Base-by-base conservation (phyloP, 30 jellyfish, hydroid and myxozoan genomes). In the Chrysaora quinquecirrha region DNA sequence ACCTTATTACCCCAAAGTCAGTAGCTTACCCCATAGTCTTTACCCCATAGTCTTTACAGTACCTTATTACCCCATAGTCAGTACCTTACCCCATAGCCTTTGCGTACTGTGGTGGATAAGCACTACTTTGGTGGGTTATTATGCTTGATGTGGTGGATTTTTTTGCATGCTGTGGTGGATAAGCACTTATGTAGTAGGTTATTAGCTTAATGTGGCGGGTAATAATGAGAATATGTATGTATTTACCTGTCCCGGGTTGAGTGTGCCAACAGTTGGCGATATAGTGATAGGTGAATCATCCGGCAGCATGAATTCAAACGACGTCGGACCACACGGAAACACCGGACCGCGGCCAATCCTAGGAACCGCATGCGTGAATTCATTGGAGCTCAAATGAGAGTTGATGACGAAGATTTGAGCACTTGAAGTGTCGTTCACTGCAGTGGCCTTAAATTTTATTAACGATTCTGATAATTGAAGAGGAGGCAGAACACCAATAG, bases 271-370 rank as follows among this genome's bases (percentile, higher is more conserved):
- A 0, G 91, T 34, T 64, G 99, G 99, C 34, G 99, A 82, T 1
- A 94, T 56, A 20, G 94, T 34, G 49, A 94, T 61, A 7, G 99
- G 97, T 3, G 67, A 0, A 35, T 84, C 72, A 14, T 68, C 77
- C 2, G 97, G 96, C 6, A 81, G 83, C 10, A 79, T 66, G 71
- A 94, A 94, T 27, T 94, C 89, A 81, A 87, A 94, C 30, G 96
- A 80, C 24, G 97, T 93, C 21, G 96, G 96, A 6, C 98, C 98
- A 30, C 82, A 96, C 18, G 98, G 98, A 61, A 93, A 93, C 47
- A 87, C 80, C 19, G 86, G 90, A 2, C 93, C 95, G 48, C 69
- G 76, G 34, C 98, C 98, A 22, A 93, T 79, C 34, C 98, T 76
- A 34, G 96, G 95, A 35, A 93, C 97, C 3, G 97, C 88, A 38